Conservation (phyloP, 2,797 vertebrate genomes). For the Borostomias antarcticus region DNA sequence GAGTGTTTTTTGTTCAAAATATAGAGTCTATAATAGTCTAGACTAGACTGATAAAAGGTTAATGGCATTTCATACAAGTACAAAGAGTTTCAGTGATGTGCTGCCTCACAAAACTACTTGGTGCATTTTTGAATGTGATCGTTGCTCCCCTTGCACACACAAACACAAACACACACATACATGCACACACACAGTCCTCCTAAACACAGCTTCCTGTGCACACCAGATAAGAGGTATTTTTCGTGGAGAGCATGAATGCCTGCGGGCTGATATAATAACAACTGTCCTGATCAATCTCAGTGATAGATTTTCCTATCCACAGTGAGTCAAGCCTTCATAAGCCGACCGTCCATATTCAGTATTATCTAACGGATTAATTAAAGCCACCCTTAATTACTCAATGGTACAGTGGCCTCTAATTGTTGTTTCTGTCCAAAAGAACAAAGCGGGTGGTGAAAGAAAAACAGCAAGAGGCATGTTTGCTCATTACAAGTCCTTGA, state of each 20-base stretch:
- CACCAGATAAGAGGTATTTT: conserved; percentile 22
- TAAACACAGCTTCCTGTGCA: conserved; percentile 23
- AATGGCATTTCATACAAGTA: conserved; percentile 7
- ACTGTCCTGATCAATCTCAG: conserved; percentile 30
- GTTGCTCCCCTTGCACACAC: background rate
- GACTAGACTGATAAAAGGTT: background rate
- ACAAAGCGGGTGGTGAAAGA: conserved; percentile 13
- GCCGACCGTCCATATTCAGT: conserved; percentile 23
- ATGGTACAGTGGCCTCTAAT: conserved; percentile 52
- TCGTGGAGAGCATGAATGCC: conserved; percentile 2
- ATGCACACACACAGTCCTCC: conserved; percentile 5
- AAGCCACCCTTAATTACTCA: conserved; percentile 51
- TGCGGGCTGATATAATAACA: conserved; percentile 16
- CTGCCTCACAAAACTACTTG: too few relatives aligned
- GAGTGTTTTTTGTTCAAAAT: too few relatives aligned
- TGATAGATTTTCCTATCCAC: conserved; percentile 31
- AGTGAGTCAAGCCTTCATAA: conserved; percentile 25
- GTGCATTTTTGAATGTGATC: too few relatives aligned
- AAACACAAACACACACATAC: background rate
- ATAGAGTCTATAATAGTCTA: background rate
- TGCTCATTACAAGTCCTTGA: conserved; percentile 59
- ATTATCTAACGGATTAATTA: conserved; percentile 60
- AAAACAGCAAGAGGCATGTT: conserved; percentile 39
- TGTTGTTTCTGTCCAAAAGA: conserved; percentile 44
- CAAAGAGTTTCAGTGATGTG: background rate